phyloP scores from a whole-genome alignment of 2,888 invertebrate species.

The Allacma fusca region DNA sequence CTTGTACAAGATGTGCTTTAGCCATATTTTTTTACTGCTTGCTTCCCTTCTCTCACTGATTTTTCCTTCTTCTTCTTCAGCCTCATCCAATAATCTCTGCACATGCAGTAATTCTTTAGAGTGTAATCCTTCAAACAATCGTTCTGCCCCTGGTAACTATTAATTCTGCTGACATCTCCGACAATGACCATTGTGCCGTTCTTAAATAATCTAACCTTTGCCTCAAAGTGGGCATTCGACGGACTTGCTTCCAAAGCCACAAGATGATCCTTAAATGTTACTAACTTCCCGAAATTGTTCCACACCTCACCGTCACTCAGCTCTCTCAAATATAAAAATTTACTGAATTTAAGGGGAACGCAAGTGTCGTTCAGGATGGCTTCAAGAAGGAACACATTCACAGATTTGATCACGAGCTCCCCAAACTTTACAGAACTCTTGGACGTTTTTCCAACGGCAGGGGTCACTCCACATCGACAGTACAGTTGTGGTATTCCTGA shows the following conservation, averaged over 20 bases:
- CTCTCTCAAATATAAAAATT: constrained; percentile 56
- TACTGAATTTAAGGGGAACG: constrained; percentile 50
- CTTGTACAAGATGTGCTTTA: no score
- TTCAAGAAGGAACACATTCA: constrained; percentile 51
- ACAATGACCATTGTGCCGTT: constrained; percentile 52
- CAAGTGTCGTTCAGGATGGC: constrained; percentile 48
- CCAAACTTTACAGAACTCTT: constrained; percentile 49
- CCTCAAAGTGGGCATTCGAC: constrained; percentile 56
- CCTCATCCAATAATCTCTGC: constrained; percentile 35
- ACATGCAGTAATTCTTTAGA: constrained; percentile 57
- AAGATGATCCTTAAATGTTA: constrained; percentile 48
- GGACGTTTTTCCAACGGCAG: constrained; percentile 21
- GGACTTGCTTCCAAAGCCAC: constrained; percentile 54
- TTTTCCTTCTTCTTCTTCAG: not conserved
- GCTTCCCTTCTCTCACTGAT: not conserved
- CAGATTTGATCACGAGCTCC: constrained; percentile 48
- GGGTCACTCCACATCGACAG: constrained; percentile 59
- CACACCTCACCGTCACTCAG: constrained; percentile 54
- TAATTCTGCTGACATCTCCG: constrained; percentile 55
- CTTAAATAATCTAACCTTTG: constrained; percentile 50
- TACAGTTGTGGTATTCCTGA: constrained; percentile 56
- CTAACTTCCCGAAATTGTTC: constrained; percentile 57
- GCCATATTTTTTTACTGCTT: not conserved
- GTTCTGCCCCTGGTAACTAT: constrained; percentile 58
- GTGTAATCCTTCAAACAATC: constrained; percentile 52